Conservation (phyloP, 2,888 invertebrate species). For the Leptopilina myrica region DNA sequence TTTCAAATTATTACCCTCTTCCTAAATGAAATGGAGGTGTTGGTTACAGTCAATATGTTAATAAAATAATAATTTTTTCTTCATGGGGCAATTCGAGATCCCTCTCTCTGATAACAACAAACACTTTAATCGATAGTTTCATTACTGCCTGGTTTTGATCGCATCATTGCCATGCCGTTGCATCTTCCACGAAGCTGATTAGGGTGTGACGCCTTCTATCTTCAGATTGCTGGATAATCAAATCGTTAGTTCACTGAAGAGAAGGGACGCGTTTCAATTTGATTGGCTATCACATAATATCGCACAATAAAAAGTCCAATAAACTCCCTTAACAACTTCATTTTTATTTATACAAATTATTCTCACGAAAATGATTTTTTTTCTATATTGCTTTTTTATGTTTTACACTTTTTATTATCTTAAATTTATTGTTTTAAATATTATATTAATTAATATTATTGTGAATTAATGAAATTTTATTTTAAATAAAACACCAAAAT, state of each 20-base stretch:
- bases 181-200: constrained; percentile 49
- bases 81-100: constrained; percentile 13
- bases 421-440: too few species aligned
- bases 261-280: constrained; percentile 2
- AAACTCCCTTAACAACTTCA: too few species aligned
- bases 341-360: background rate
- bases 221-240: constrained; percentile 47
- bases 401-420: too few species aligned
- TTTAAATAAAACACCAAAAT: too few species aligned
- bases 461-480: too few species aligned
- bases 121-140: constrained; percentile 2
- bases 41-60: background rate
- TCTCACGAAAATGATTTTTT: too few species aligned
- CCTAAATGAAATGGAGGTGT: too few species aligned
- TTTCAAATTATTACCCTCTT: too few species aligned
- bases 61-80: background rate
- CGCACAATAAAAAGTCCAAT: too few species aligned
- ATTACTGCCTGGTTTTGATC: constrained; percentile 21
- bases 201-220: constrained; percentile 45
- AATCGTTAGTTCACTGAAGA: constrained; percentile 43
- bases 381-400: too few species aligned
- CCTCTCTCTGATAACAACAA: background rate
- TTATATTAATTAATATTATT: too few species aligned
- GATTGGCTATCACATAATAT: constrained; percentile 24
- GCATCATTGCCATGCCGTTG: constrained; percentile 49